phyloP scores from a whole-genome alignment of 92 coral and sea anemone species.

The Galaxea fascicularis region DNA sequence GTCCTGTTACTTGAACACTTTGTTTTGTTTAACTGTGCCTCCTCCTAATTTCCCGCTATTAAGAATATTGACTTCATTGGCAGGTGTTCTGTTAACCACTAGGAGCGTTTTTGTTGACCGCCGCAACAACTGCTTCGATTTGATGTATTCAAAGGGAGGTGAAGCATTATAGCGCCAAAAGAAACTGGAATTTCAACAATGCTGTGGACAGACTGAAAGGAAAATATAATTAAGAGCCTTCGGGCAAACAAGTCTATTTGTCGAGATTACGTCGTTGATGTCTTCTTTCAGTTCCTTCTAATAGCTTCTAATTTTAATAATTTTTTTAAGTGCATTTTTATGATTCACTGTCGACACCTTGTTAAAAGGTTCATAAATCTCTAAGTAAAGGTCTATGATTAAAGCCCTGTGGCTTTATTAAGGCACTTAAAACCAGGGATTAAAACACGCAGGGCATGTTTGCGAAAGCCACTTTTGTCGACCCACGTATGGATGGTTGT shows the following conservation, averaged over 20 bases:
- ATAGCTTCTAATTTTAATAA: conserved; percentile 17
- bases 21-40: conserved; percentile 19
- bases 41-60: conserved; percentile 22
- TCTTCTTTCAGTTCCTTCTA: background rate
- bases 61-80: conserved; percentile 37
- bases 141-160: conserved; percentile 36
- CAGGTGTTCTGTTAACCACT: conserved; percentile 28
- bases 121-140: conserved; percentile 18
- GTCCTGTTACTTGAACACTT: conserved; percentile 9
- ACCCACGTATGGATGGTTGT: background rate
- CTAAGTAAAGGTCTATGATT: conserved; percentile 25
- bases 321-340: conserved; percentile 8
- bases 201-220: conserved; percentile 29
- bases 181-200: conserved; percentile 38
- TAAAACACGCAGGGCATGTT: too few relatives aligned
- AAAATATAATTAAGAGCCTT: conserved; percentile 48
- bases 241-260: conserved; percentile 41
- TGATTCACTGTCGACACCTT: conserved; percentile 28
- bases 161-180: conserved; percentile 27
- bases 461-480: too few relatives aligned
- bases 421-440: background rate
- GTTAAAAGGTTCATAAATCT: conserved; percentile 31
- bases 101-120: conserved; percentile 3
- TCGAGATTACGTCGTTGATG: conserved; percentile 11
- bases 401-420: conserved; percentile 8